phyloP scores from a whole-genome alignment of 2,113 vertebrate genomes.

The Phycodurus eques region DNA sequence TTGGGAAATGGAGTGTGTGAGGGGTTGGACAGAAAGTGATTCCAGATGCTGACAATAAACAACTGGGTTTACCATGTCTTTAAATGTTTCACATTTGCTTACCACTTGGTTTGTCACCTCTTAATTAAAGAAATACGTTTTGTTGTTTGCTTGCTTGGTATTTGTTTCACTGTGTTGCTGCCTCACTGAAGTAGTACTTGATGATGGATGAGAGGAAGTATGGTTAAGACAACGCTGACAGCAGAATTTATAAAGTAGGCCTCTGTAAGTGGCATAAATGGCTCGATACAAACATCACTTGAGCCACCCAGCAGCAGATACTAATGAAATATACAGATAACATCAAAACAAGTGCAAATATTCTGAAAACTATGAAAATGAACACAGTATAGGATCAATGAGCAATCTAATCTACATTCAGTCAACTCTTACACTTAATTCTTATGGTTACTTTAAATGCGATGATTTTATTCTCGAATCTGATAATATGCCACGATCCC shows the following conservation, averaged over 20 bases:
- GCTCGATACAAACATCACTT: not conserved
- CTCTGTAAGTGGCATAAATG: constrained; percentile 6
- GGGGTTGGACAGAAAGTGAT: constrained; percentile 18
- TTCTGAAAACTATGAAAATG: constrained; percentile 7
- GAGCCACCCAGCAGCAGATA: not conserved
- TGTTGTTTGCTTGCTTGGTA: constrained; percentile 26
- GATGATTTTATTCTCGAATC: too few species aligned
- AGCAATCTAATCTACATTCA: constrained; percentile 10
- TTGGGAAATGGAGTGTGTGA: constrained; percentile 13
- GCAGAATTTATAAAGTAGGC: constrained; percentile 18
- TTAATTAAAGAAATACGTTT: constrained; percentile 52
- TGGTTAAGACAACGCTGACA: constrained; percentile 27
- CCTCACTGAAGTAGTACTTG: constrained; percentile 8
- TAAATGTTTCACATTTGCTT: constrained; percentile 28
- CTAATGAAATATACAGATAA: constrained; percentile 5
- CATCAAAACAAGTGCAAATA: constrained; percentile 8
- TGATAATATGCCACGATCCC: too few species aligned
- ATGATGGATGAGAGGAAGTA: constrained; percentile 30
- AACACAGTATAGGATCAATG: not conserved
- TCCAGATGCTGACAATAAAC: constrained; percentile 30
- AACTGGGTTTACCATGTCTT: constrained; percentile 11
- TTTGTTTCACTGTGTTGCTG: constrained; percentile 16
- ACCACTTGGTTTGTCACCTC: constrained; percentile 10
- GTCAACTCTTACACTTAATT: not conserved
- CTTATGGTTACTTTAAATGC: too few species aligned